Evolutionary conservation across 1,140 invertebrate genomes (phyloP), one percentile per base, ranked within the genome.

Genomic region (Temnothorax longispinosus): DNA sequence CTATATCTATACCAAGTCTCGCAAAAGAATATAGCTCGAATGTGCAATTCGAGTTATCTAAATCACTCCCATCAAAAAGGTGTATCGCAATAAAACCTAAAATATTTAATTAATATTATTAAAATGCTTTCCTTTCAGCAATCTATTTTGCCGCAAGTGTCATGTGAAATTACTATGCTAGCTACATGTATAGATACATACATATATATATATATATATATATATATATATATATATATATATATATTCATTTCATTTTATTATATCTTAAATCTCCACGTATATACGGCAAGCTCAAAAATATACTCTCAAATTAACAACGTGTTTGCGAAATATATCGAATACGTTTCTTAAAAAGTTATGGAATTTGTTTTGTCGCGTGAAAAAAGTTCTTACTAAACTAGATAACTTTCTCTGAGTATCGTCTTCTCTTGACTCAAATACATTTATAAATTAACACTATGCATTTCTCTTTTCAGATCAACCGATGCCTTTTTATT

Each of bases 51-150:
- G 13, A 74, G 41, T 50, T 6, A 7, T 69, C 44, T 38, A 52
- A 44, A 21, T 38, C 10, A 21, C 27, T 13, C 6, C 41, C 52
- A 44, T 78, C 2, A 81, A 87, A 58, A 50, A 74, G 80, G 27
- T n/a, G 44, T 11, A 41, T 75, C 7, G 1, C 11, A 64, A 44
- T 52, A 85, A 65, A 64, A 75, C 54, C 35, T 44, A 50, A 72
- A 69, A 13, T 54, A 76, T 76, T n/a, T 76, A 13, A 75, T 75
- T 58, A 56, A 78, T 72, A 67, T 47, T 72, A 84, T 27, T 41
- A 54, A 77, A 77, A 77, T 77, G 58, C 8, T 27, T 32, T 15
- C 10, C 3, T 13, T 56, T 54, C 54, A 44, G 18, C 27, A 11
- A 38, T 47, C 5, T 64, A 27, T 38, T 65, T 65, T 35, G 10